These are phyloP conservation scores for Furnarius figulus DNA, from an alignment of 2,113 vertebrate genomes.

Conservation along the genomic window DNA sequence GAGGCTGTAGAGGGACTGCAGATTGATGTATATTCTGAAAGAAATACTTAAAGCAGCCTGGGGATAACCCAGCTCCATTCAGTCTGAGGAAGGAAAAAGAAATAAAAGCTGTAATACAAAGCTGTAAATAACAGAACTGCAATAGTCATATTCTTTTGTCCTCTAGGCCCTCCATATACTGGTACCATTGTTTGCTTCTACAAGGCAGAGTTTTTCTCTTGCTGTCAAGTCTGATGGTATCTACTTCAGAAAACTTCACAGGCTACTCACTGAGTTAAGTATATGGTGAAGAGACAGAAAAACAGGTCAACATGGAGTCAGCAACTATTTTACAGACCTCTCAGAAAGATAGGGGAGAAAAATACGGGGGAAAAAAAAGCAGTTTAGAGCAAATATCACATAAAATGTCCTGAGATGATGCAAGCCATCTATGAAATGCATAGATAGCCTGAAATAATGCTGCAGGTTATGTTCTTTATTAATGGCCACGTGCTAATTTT, in stretches of 20 bases:
- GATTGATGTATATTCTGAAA: neutral
- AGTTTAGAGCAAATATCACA: neutral
- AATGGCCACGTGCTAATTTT: neutral
- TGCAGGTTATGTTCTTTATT: neutral
- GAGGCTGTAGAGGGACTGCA: neutral
- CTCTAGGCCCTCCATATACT: neutral
- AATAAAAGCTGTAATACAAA: constrained; percentile 27
- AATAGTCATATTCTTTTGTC: constrained; percentile 21
- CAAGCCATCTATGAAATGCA: neutral
- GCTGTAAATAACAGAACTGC: constrained; percentile 37
- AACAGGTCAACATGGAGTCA: constrained; percentile 10
- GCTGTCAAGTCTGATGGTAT: constrained; percentile 18
- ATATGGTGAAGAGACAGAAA: constrained; percentile 5
- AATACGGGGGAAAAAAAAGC: neutral
- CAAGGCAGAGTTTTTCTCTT: constrained; percentile 15
- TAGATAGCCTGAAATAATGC: neutral
- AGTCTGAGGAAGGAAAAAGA: neutral
- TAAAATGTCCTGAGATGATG: neutral
- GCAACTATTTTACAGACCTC: constrained; percentile 12
- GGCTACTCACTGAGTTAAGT: constrained; percentile 44
- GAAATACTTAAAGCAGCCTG: neutral
- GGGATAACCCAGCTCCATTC: neutral
- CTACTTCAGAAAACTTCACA: constrained; percentile 37
- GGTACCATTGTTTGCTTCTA: constrained; percentile 2
- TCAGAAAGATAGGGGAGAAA: neutral